Conservation (phyloP, 2,888 invertebrate genomes). For the Pachliopta kotzebuea region DNA sequence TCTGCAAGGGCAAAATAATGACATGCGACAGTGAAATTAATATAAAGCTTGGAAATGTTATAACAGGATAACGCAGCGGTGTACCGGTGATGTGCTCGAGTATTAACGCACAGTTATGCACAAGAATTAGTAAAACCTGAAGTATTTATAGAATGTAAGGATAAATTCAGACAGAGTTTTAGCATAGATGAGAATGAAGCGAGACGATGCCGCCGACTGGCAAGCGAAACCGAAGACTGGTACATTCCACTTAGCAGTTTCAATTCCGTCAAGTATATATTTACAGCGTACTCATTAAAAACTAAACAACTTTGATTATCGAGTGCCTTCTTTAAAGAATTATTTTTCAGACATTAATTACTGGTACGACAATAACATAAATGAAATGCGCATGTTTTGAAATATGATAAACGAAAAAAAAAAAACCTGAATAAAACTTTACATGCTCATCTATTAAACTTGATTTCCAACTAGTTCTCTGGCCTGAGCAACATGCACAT, state of each 20-base stretch:
- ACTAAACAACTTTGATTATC: too few species aligned
- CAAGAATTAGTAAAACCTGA: not conserved
- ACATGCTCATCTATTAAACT: constrained; percentile 18
- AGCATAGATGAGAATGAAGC: not conserved
- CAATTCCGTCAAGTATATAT: too few species aligned
- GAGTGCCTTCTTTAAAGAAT: not conserved
- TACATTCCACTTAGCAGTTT: not conserved
- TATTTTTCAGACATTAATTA: constrained; percentile 1
- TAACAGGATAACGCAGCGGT: not conserved
- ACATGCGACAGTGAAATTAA: constrained; percentile 48
- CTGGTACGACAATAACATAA: constrained; percentile 38
- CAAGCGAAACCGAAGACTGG: constrained; percentile 1
- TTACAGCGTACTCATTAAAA: too few species aligned
- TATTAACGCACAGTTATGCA: not conserved
- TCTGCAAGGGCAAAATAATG: constrained; percentile 74
- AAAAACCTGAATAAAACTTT: constrained; percentile 11
- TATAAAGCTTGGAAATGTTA: constrained; percentile 52
- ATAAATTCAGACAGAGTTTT: not conserved
- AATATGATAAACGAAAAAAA: constrained; percentile 11
- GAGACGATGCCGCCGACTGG: not conserved
- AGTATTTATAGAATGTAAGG: not conserved
- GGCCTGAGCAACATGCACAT: constrained; percentile 50
- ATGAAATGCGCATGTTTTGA: constrained; percentile 76
- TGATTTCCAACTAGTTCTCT: constrained; percentile 4
- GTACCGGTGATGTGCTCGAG: not conserved